Evolutionary conservation across 2,113 vertebrate species (phyloP), one percentile per base, ranked within the genome.

Genomic region (Pithys albifrons): DNA sequence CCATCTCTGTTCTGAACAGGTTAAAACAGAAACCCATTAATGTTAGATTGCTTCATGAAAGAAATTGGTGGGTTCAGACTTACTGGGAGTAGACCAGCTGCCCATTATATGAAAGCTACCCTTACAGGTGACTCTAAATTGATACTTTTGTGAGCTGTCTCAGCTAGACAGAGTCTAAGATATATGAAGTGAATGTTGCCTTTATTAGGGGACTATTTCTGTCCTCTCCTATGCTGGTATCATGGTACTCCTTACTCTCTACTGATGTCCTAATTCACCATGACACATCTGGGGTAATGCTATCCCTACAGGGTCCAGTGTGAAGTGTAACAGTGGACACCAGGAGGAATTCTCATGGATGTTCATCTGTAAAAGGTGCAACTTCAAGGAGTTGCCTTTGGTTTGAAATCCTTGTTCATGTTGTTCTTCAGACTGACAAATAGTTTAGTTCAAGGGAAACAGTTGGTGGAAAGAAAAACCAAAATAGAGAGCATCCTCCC

Each of bases 41-140:
- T 39, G 33, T 88, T 91, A 89, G 89, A 89, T 82, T 89, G 66
- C 70, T 92, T 28, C 49, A 82, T 75, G 54, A 69, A 91, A 70
- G 82, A 55, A 73, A 70, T 51, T 35, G 51, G 49, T 89, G 93
- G 71, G 37, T 52, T 88, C 73, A 85, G 35, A 14, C 41, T 87
- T 28, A 29, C 6, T 57, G 59, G 17, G 62, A 89, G 22, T 7
- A 54, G 45, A 46, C 6, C 48, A 65, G 54, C n/a, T 88, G 58
- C 31, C 71, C 11, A 11, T 65, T 71, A 16, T 6, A 27, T 35
- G 57, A 52, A 14, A 92, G 35, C 8, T 12, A 12, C 35, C 28
- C 12, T 58, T 41, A 64, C 10, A 72, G 52, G 65, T 81, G 80
- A 33, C 74, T 70, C 51, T 46, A 13, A 75, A 64, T 27, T n/a